Evolutionary conservation across 2,113 vertebrate genomes (phyloP).

Genomic region (Globicephala melas): DNA sequence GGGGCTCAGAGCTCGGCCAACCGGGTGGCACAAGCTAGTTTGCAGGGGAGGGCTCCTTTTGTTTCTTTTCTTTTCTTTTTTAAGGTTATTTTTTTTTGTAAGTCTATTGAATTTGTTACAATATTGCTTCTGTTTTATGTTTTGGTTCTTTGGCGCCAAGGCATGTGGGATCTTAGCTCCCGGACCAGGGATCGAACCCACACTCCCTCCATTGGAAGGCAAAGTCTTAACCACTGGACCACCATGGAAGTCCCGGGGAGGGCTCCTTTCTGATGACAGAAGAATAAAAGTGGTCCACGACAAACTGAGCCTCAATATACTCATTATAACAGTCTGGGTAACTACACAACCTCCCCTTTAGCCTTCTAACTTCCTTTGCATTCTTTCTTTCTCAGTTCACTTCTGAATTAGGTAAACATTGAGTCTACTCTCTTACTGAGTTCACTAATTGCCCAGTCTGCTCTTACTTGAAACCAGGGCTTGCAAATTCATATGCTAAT

Average conservation of each 20-base stretch:
- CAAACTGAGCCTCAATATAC: not conserved
- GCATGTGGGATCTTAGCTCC: no score
- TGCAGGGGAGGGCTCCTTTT: not conserved
- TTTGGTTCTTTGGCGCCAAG: no score
- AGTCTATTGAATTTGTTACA: no score
- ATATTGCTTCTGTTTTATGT: no score
- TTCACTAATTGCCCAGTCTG: not conserved
- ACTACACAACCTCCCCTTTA: not conserved
- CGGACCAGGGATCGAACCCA: no score
- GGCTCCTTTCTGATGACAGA: not conserved
- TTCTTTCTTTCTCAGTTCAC: not conserved
- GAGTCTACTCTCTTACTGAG: not conserved
- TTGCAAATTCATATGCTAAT: not conserved
- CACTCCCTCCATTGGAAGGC: no score
- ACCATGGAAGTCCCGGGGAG: no score
- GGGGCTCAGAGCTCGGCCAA: not conserved
- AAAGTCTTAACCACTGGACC: no score
- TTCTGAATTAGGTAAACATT: not conserved
- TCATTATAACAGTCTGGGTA: not conserved
- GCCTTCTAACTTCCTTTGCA: not conserved
- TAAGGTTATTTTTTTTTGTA: no score
- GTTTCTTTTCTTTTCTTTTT: no score
- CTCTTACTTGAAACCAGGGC: not conserved
- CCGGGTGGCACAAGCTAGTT: accelerated
- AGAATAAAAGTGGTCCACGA: not conserved